A percentile compares a stretch with the other conserved stretches of the same genome.
Evolutionary conservation across 30 jellyfish, hydroid and myxozoan species (phyloP).

Genomic region (Sanderia malayensis): DNA sequence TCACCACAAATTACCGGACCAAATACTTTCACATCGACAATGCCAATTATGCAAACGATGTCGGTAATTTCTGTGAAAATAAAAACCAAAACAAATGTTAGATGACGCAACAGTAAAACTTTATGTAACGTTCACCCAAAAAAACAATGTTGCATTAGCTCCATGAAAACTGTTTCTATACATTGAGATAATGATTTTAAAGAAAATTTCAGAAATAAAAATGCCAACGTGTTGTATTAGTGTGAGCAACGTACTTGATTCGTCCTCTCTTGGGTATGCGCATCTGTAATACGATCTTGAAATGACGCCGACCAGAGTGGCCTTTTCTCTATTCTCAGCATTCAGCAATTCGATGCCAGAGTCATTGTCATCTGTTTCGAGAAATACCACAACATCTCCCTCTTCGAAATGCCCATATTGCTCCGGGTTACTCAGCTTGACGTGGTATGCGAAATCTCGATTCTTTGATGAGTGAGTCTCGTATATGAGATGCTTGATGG

Average conservation of each 20-base stretch:
- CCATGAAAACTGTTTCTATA: no score
- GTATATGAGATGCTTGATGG: neutral
- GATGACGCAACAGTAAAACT: neutral
- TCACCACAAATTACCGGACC: conserved; percentile 64
- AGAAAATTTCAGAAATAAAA: no score
- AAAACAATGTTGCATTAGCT: no score
- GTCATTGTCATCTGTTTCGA: conserved; percentile 17
- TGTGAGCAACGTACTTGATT: neutral
- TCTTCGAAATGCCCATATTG: conserved; percentile 30
- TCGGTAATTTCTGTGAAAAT: conserved; percentile 32
- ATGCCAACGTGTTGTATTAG: no score
- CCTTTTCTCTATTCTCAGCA: conserved; percentile 12
- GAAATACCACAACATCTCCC: conserved; percentile 42
- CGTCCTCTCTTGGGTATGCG: conserved; percentile 17
- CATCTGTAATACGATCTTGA: conserved; percentile 16
- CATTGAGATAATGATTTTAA: no score
- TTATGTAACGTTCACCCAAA: no score
- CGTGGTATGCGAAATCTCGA: conserved; percentile 38
- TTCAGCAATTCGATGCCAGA: conserved; percentile 20
- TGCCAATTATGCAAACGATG: conserved; percentile 60
- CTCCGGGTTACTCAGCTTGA: conserved; percentile 13
- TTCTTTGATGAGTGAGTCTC: neutral
- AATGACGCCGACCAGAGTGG: conserved; percentile 27
- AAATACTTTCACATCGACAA: conserved; percentile 47
- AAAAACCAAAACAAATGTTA: neutral